Evolutionary conservation across 2,888 invertebrate genomes (phyloP), one percentile per base, ranked within the genome.

Genomic region (Corbicula japonica): DNA sequence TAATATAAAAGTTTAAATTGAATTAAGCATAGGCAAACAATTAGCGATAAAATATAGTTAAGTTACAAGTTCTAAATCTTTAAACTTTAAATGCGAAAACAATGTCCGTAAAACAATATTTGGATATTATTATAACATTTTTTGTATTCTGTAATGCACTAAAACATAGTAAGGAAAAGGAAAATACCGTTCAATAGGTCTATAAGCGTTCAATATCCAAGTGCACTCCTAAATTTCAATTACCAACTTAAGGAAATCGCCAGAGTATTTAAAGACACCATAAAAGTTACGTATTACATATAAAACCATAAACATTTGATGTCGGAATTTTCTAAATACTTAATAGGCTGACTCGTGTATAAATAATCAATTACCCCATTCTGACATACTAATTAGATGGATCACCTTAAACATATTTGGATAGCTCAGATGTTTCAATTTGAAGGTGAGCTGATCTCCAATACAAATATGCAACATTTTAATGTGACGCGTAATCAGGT

Each of bases 301-400:
- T 54, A 3, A 54, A 54, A 34, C 34, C 18, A 21, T 28, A 32
- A 32, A 54, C 18, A 54, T 12, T 32, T 30, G 32, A 34, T 28
- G 54, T 54, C 46, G 23, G 26, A 48, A 65, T 65, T 65, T n/a
- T 48, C 65, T 21, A 52, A 65, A 65, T 65, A 50, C 65, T 50
- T 34, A 63, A 34, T 21, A 26, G 30, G 12, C 21, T 35, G 26
- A 65, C 34, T 48, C 63, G 44, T 48, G 34, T 35, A 65, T 65
- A 48, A 52, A 48, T 71, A 60, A 71, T 71, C 61, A 61, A 62
- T 71, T 52, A 71, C 52, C 34, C 32, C n/a, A n/a, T 50, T 61
- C 52, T 61, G 71, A 71, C 61, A 71, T 35, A 15, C 10, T 61
- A 62, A 62, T 71, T 61, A 71, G 61, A 8, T 30, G 28, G 71